Percentiles rank a stretch among this genome's conserved stretches.
These are phyloP conservation scores for Champsocephalus esox DNA, from an alignment of 2,797 vertebrate genomes.

Conservation along the genomic window DNA sequence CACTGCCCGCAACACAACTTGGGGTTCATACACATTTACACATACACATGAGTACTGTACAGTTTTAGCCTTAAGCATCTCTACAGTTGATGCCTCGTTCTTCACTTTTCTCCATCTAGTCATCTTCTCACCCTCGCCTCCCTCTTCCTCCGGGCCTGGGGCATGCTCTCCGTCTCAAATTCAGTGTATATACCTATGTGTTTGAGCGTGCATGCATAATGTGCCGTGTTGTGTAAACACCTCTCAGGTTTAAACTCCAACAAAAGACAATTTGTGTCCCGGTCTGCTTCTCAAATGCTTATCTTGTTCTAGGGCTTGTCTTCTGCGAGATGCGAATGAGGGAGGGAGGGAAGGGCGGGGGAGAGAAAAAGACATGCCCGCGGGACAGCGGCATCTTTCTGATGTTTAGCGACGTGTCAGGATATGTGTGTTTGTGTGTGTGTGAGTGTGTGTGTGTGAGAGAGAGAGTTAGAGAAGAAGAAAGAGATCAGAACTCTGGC, in stretches of 20 bases:
- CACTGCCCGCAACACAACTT: conserved; percentile 35
- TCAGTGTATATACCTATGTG: conserved; percentile 25
- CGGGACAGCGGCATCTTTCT: conserved; percentile 63
- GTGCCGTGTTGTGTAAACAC: conserved; percentile 71
- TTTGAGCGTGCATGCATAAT: conserved; percentile 40
- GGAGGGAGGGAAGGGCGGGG: conserved; percentile 11
- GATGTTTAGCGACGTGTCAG: conserved; percentile 73
- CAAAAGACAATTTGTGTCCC: conserved; percentile 65
- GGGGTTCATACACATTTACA: conserved; percentile 22
- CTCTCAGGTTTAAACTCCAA: conserved; percentile 67
- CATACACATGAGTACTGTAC: conserved; percentile 27
- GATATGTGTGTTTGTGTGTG: conserved; percentile 41
- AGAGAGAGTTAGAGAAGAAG: not conserved
- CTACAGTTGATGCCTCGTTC: conserved; percentile 24
- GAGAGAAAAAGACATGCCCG: conserved; percentile 70
- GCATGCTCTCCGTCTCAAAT: conserved; percentile 35
- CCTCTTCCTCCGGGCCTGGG: conserved; percentile 18
- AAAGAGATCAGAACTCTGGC: conserved; percentile 13
- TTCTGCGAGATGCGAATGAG: conserved; percentile 46
- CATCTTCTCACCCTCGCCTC: conserved; percentile 23
- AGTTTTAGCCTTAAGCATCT: conserved; percentile 41
- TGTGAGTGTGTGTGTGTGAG: not conserved
- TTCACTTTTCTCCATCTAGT: conserved; percentile 38
- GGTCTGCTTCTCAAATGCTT: conserved; percentile 61
- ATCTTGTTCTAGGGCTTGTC: conserved; percentile 57